Base-by-base conservation (phyloP, 2,888 invertebrate species). In the Mythimna vitellina region DNA sequence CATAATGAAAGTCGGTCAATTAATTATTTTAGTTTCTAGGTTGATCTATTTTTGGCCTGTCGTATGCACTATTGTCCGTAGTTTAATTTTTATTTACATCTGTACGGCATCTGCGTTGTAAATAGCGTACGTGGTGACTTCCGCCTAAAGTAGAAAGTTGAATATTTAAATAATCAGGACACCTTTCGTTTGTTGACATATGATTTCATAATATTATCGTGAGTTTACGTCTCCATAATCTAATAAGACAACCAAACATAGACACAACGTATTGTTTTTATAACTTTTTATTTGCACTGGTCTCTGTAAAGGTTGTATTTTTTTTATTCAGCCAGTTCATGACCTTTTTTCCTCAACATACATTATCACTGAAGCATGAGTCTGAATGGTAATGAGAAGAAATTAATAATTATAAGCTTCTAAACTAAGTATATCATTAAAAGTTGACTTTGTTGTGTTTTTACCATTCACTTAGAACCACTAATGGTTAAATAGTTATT, bases 1-100 rank as follows among this genome's bases (percentile, higher is more conserved):
- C 83, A 77, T 67, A 63, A 79, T 62, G 74, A 84, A 86, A 86
- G 82, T 89, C 87, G 88, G 89, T 88, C 89, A 87, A 74, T 85
- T 88, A 89, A 89, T 90, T 93, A 93, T 92, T 93, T 92, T 90
- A 76, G 91, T 90, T 91, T 90, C 88, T 92, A 90, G 92, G 92
- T 89, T 91, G 90, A 90, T 82, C 93, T 94, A 94, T 94, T 94
- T 94, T 92, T 88, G 90, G 88, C 84, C 87, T 84, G 87, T 89
- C 87, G 81, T 86, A 87, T 88, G 88, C 87, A 88, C 87, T 89
- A 87, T 87, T 86, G 85, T 89, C 86, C 87, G 69, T 80, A 86
- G 88, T 88, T 87, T 72, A 61, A 80, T 73, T 82, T 81, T 83
- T 79, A 80, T 81, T 84, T 86, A 87, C 86, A 81, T 81, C 78